A percentile compares a stretch with the other conserved stretches of the same genome.
phyloP scores from a whole-genome alignment of 2,797 vertebrate species.

The Anguilla marmorata region DNA sequence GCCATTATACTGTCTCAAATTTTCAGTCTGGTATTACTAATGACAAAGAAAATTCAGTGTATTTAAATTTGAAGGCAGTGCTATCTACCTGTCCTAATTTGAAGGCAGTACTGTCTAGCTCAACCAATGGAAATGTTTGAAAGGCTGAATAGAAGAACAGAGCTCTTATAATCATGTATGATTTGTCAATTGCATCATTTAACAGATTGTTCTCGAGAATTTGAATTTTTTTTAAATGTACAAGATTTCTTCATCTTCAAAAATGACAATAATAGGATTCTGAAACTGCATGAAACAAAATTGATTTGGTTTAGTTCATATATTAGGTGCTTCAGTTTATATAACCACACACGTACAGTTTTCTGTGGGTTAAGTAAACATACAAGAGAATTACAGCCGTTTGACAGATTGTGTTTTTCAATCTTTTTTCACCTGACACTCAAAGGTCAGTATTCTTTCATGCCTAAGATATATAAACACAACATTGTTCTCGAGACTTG shows the following conservation, averaged over 20 bases:
- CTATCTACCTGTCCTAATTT: background rate
- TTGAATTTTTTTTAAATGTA: background rate
- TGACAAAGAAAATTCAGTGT: background rate
- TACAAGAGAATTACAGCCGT: background rate
- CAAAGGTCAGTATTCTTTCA: background rate
- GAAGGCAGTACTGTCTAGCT: background rate
- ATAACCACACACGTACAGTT: background rate
- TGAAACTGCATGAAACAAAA: background rate
- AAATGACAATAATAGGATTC: background rate
- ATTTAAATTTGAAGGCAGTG: background rate
- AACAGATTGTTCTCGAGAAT: background rate
- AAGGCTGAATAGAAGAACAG: background rate
- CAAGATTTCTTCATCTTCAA: background rate
- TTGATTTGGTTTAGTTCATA: background rate
- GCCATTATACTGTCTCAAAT: background rate
- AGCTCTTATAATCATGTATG: background rate
- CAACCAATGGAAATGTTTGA: background rate
- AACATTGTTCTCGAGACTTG: background rate
- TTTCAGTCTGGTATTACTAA: background rate
- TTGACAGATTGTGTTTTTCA: background rate
- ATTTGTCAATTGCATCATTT: background rate
- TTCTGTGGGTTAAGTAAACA: constrained; percentile 6
- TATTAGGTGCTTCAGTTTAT: background rate
- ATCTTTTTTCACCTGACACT: no score
- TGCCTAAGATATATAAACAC: background rate